These are phyloP conservation scores for Gallinago jamesoni DNA, from an alignment of 2,113 vertebrate species.

Conservation along the genomic window DNA sequence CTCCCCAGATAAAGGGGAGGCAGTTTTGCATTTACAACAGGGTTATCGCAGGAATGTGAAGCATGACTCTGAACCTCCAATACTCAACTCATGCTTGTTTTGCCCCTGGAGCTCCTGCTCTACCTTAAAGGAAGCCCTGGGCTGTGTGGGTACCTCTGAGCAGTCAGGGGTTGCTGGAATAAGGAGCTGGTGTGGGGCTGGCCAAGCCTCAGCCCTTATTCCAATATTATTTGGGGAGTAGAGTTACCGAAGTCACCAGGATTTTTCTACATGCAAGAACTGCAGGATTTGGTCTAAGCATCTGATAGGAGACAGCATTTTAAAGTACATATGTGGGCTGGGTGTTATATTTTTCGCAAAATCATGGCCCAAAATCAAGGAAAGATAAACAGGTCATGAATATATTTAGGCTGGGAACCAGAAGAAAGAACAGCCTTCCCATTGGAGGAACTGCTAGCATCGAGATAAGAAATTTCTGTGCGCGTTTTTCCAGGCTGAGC, in stretches of 20 bases:
- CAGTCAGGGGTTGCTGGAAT: not conserved
- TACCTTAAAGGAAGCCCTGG: not conserved
- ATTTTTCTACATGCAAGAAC: not conserved
- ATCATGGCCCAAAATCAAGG: conserved; percentile 8
- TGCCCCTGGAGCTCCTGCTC: not conserved
- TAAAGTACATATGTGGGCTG: conserved; percentile 37
- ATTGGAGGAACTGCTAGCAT: not conserved
- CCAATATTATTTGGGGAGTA: not conserved
- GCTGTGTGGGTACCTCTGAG: not conserved
- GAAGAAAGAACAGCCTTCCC: not conserved
- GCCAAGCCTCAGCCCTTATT: not conserved
- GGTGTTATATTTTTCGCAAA: conserved; percentile 38
- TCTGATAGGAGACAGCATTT: conserved; percentile 26
- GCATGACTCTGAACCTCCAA: not conserved
- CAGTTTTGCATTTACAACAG: not conserved
- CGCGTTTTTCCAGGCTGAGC: not conserved
- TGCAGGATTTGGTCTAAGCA: not conserved
- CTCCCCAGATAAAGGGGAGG: not conserved
- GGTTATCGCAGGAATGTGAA: not conserved
- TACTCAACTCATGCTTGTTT: not conserved
- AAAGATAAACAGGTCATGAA: conserved; percentile 52
- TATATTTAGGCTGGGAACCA: conserved; percentile 53
- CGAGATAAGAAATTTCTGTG: not conserved
- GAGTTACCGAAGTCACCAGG: not conserved
- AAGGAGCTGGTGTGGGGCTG: not conserved